Evolutionary conservation across 2,797 vertebrate genomes (phyloP).

Genomic region (Eutrigla gurnardus): DNA sequence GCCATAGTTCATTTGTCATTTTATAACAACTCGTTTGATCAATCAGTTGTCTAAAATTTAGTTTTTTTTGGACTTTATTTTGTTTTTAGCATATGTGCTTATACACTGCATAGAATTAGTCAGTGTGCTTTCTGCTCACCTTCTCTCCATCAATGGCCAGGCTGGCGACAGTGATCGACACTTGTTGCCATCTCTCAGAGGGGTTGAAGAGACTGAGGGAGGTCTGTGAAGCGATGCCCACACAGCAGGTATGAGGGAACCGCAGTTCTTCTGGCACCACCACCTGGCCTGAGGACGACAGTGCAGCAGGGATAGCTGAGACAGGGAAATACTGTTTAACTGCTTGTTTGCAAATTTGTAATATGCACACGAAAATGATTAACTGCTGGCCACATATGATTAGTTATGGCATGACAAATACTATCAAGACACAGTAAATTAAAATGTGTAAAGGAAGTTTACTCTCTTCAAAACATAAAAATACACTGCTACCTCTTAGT

Average conservation of each 20-base stretch:
- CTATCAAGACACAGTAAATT: background rate
- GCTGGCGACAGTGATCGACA: slow-evolving; percentile 86
- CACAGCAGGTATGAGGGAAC: slow-evolving; percentile 93
- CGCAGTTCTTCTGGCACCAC: slow-evolving; percentile 93
- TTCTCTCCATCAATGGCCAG: slow-evolving; percentile 92
- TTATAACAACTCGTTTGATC: background rate
- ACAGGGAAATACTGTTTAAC: slow-evolving; percentile 7
- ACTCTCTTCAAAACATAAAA: background rate
- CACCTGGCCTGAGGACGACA: slow-evolving; percentile 82
- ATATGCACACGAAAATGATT: background rate
- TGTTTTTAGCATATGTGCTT: background rate
- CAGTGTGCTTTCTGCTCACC: slow-evolving; percentile 74
- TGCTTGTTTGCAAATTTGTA: slow-evolving; percentile 17
- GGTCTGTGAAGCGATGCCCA: slow-evolving; percentile 94
- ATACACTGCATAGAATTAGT: background rate
- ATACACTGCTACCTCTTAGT: slow-evolving; percentile 80
- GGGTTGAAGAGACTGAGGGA: slow-evolving; percentile 93
- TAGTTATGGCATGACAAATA: background rate
- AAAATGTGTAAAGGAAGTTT: background rate
- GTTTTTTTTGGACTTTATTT: too few species aligned
- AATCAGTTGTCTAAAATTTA: too few species aligned
- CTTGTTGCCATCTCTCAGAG: slow-evolving; percentile 93
- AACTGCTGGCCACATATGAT: background rate
- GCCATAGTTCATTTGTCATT: background rate
- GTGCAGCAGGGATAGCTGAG: background rate